A percentile compares a stretch with the other conserved stretches of the same genome.
Conservation (phyloP, 23 tunicate genomes). For the Styela plicata region DNA sequence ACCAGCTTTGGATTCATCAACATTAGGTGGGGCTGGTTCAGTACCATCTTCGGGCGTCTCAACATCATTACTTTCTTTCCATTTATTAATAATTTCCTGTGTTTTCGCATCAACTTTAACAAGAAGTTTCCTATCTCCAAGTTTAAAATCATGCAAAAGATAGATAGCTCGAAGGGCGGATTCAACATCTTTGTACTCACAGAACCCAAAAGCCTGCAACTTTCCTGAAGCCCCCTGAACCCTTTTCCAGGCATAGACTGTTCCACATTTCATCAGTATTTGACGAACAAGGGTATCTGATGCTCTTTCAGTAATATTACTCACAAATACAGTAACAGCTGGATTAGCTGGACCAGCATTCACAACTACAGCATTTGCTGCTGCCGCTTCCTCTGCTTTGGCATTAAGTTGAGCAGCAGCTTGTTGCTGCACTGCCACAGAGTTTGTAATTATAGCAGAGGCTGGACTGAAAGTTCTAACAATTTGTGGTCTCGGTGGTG, state of each 20-base stretch:
- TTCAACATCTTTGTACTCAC: conserved; percentile 93
- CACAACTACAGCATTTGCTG: conserved; percentile 33
- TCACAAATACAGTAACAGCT: conserved; percentile 92
- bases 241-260: conserved; percentile 91
- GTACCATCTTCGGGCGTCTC: conserved; percentile 29
- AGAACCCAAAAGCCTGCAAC: conserved; percentile 97
- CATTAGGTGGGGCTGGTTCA: conserved; percentile 34
- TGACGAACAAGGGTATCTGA: conserved; percentile 91
- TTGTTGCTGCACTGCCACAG: conserved; percentile 17
- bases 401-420: conserved; percentile 14
- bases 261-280: conserved; percentile 96
- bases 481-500: conserved; percentile 31
- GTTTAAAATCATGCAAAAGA: conserved; percentile 62
- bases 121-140: conserved; percentile 84
- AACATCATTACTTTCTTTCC: conserved; percentile 81
- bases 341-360: conserved; percentile 38
- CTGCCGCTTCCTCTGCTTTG: conserved; percentile 35
- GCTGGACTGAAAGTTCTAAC: conserved; percentile 15
- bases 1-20: conserved; percentile 42
- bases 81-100: conserved; percentile 84
- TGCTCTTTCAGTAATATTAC: conserved; percentile 96
- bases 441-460: not conserved
- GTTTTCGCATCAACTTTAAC: conserved; percentile 97
- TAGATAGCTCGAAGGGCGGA: conserved; percentile 91
- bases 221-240: conserved; percentile 98